Evolutionary conservation across 2,888 invertebrate genomes (phyloP).

Genomic region (Synanthedon myopaeformis): DNA sequence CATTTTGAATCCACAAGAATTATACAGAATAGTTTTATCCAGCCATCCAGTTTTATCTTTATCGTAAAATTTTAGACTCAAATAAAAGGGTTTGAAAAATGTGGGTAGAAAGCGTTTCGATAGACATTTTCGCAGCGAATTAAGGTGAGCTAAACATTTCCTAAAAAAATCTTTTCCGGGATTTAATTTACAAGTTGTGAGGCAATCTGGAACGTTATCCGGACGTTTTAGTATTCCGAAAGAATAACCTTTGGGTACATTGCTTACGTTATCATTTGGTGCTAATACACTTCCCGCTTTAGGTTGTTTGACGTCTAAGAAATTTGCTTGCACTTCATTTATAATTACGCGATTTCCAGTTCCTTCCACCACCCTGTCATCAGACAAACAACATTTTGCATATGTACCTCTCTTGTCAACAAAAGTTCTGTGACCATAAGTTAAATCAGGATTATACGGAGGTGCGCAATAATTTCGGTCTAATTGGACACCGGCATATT

Average conservation of each 20-base stretch:
- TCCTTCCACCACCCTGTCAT: slow-evolving; percentile 41
- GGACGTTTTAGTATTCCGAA: slow-evolving; percentile 56
- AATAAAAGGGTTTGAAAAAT: slow-evolving; percentile 38
- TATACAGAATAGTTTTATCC: slow-evolving; percentile 46
- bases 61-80: slow-evolving; percentile 40
- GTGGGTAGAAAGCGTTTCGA: slow-evolving; percentile 31
- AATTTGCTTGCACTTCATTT: slow-evolving; percentile 52
- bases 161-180: slow-evolving; percentile 42
- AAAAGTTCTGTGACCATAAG: slow-evolving; percentile 51
- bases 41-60: slow-evolving; percentile 55
- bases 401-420: slow-evolving; percentile 59
- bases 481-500: slow-evolving; percentile 29
- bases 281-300: slow-evolving; percentile 46
- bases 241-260: slow-evolving; percentile 51
- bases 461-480: slow-evolving; percentile 44
- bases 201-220: slow-evolving; percentile 54
- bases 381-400: slow-evolving; percentile 52
- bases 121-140: slow-evolving; percentile 41
- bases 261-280: slow-evolving; percentile 58
- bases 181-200: slow-evolving; percentile 39
- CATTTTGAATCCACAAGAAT: slow-evolving; percentile 42
- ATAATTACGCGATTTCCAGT: slow-evolving; percentile 32
- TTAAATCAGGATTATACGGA: slow-evolving; percentile 43
- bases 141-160: slow-evolving; percentile 55
- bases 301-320: slow-evolving; percentile 31